phyloP scores from a whole-genome alignment of 2,888 invertebrate species.

The Pseudococcus viburni region DNA sequence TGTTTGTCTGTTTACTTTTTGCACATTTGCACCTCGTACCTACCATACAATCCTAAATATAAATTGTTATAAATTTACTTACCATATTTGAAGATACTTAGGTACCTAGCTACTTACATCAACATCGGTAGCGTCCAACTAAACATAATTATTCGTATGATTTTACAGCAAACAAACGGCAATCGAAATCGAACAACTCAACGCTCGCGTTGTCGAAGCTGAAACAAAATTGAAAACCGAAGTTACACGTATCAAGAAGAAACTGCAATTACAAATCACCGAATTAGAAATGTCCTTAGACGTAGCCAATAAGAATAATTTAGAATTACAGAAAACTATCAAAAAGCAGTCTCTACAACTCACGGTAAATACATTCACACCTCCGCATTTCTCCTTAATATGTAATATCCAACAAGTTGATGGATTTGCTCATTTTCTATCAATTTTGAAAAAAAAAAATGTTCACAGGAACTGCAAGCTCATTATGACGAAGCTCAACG shows the following conservation, averaged over 20 bases:
- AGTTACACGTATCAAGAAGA: constrained; percentile 98
- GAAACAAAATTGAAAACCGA: constrained; percentile 97
- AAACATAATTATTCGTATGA: constrained; percentile 67
- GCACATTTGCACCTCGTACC: too few species aligned
- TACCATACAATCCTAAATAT: too few species aligned
- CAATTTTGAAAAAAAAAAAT: not conserved
- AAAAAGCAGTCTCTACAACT: constrained; percentile 96
- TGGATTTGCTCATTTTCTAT: not conserved
- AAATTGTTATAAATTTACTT: too few species aligned
- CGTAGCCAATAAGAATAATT: constrained; percentile 98
- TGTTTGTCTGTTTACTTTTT: not conserved
- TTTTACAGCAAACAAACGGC: constrained; percentile 91
- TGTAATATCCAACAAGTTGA: too few species aligned
- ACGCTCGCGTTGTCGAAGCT: constrained; percentile 94
- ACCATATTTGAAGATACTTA: not conserved
- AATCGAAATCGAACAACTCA: constrained; percentile 97
- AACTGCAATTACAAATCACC: constrained; percentile 97
- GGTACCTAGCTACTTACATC: not conserved
- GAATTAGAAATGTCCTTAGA: constrained; percentile 97
- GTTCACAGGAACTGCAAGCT: constrained; percentile 86
- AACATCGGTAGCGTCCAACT: not conserved
- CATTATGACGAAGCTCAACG: constrained; percentile 97
- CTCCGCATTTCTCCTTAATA: too few species aligned
- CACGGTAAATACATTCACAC: constrained; percentile 76
- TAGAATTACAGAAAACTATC: constrained; percentile 96